Conservation (phyloP, 2,888 invertebrate species). For the Xylocampa areola region DNA sequence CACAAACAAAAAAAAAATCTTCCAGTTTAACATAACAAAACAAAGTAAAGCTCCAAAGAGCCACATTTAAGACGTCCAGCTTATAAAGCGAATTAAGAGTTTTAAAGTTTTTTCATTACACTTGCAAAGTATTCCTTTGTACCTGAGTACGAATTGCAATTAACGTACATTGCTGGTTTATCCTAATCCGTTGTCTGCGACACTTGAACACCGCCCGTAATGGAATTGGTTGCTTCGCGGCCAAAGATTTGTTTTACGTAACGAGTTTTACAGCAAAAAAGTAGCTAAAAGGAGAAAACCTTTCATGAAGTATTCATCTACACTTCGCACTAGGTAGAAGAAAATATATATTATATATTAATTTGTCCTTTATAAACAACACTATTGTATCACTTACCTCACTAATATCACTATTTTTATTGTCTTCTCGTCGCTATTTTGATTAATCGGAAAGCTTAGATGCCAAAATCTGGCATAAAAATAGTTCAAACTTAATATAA, state of each 20-base stretch:
- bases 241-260: constrained; percentile 45
- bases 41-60: constrained; percentile 43
- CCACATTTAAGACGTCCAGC: constrained; percentile 48
- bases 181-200: constrained; percentile 35
- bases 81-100: constrained; percentile 59
- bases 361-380: no score
- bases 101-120: constrained; percentile 61
- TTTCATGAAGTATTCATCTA: no score
- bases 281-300: no score
- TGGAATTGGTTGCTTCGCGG: constrained; percentile 41
- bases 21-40: constrained; percentile 37
- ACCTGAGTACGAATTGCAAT: constrained; percentile 51
- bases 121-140: constrained; percentile 59
- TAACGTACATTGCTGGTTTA: constrained; percentile 43
- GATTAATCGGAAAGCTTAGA: no score
- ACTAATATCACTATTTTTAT: no score
- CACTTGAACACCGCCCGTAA: constrained; percentile 35
- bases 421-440: no score
- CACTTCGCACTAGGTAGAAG: no score
- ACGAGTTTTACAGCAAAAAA: constrained; percentile 36
- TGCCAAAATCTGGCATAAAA: no score
- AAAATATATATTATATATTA: no score
- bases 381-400: no score
- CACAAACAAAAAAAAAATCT: constrained; percentile 42
- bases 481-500: no score